Evolutionary conservation across 2,797 vertebrate genomes (phyloP).

Genomic region (Lycodopsis pacificus): DNA sequence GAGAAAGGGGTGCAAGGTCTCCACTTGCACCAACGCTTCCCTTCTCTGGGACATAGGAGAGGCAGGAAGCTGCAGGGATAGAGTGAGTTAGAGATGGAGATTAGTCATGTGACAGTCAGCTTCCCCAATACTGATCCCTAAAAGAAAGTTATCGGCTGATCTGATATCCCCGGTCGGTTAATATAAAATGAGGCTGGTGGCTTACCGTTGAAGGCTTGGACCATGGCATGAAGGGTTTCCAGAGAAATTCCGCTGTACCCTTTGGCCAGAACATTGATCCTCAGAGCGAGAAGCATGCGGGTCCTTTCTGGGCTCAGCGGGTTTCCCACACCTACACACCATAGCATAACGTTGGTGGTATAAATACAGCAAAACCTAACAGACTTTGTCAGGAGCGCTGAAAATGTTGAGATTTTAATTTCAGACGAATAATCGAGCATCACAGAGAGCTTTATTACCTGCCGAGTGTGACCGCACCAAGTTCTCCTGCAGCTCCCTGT

Average conservation of each 20-base stretch:
- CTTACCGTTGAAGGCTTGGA: conserved; percentile 95
- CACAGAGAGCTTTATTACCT: conserved; percentile 81
- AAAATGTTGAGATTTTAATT: not conserved
- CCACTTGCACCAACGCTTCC: conserved; percentile 98
- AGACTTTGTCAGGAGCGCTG: not conserved
- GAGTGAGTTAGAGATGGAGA: conserved; percentile 8
- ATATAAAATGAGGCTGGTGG: not conserved
- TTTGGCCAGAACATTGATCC: conserved; percentile 98
- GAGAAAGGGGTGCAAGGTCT: conserved; percentile 96
- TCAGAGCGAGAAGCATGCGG: conserved; percentile 95
- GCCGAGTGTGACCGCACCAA: conserved; percentile 96
- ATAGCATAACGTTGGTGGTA: conserved; percentile 15
- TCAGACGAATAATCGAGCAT: not conserved
- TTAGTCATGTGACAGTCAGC: not conserved
- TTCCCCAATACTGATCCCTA: not conserved
- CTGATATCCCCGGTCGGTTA: conserved; percentile 20
- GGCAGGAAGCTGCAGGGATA: conserved; percentile 89
- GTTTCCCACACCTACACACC: conserved; percentile 91
- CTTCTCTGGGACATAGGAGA: conserved; percentile 97
- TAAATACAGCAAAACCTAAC: not conserved
- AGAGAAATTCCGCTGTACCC: conserved; percentile 96
- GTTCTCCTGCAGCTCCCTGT: conserved; percentile 96
- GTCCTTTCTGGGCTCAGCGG: conserved; percentile 95
- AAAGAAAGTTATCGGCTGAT: conserved; percentile 3
- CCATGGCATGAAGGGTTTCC: conserved; percentile 92